Base-by-base conservation (phyloP, 2,797 vertebrate species). In the Linurgus olivaceus region DNA sequence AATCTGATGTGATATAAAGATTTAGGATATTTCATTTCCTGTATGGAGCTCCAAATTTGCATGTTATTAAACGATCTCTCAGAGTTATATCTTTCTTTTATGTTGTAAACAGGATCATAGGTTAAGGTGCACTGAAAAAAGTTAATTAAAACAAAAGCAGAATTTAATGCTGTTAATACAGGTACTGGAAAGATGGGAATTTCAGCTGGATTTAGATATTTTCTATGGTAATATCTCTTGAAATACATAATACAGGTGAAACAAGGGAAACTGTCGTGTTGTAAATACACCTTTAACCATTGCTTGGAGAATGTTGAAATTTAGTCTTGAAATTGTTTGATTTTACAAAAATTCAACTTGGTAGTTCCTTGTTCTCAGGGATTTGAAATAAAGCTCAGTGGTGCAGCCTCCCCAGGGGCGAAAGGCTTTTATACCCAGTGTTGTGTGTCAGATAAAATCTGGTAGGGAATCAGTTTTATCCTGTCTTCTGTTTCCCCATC, bases 21-120 rank as follows among this genome's bases (percentile, higher is more conserved):
- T 97, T 97, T 97, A 96, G 93, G 95, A 95, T 97, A 93, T 97
- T 97, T 98, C 97, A 98, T 98, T 97, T 98, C 93, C 96, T 96
- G 91, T 89, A 92, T 91, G 87, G 91, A 95, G 92, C 74, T 80
- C 80, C 67, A 89, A 88, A 97, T 98, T 98, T 98, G 94, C 97
- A 97, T 98, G 78, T 95, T 96, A 90, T 90, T 97, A 94, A 96
- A 92, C 28, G 42, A 18, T 94, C 93, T 95, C 86, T 62, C 68
- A 76, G n/a, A 93, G 74, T 96, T 47, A 3, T 85, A 81, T 84
- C 86, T 95, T 77, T 82, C 63, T 83, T 72, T 16, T 81, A 47
- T 75, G 31, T 71, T 50, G 96, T 89, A 85, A 96, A 87, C 1
- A 3, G 12, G 68, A 17, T 92, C 70, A 68, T 15, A 87, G 90